These are phyloP conservation scores for Cuniculus paca DNA, from an alignment of 2,797 vertebrate species.

Conservation along the genomic window DNA sequence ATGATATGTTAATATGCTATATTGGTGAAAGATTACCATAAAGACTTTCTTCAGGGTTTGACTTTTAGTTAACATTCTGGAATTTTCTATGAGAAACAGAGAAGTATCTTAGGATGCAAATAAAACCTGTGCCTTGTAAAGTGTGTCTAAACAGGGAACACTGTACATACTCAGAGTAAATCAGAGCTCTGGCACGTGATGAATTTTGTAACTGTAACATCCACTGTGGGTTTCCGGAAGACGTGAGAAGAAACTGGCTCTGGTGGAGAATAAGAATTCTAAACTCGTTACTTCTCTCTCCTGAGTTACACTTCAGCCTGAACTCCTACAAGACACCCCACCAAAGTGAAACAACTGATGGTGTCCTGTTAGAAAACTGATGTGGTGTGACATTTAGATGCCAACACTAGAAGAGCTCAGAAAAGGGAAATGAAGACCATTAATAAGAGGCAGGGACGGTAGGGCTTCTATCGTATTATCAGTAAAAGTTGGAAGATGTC, in stretches of 20 bases:
- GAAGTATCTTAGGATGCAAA: neutral
- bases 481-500: neutral
- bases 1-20: neutral
- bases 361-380: neutral
- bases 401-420: neutral
- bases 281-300: neutral
- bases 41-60: neutral
- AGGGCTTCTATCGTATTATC: neutral
- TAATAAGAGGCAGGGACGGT: neutral
- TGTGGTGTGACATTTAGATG: neutral
- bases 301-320: neutral
- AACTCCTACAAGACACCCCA: neutral
- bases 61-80: neutral
- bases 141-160: neutral
- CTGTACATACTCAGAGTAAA: neutral
- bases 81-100: neutral
- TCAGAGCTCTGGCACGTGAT: neutral
- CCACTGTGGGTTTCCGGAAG: neutral
- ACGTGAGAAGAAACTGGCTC: rapidly evolving
- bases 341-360: neutral
- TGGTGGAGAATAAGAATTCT: neutral
- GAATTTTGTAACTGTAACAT: neutral
- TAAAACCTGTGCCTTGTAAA: neutral
- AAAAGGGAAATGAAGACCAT: neutral
- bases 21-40: neutral